Conservation (phyloP, 1,140 invertebrate genomes). For the Apis laboriosa region DNA sequence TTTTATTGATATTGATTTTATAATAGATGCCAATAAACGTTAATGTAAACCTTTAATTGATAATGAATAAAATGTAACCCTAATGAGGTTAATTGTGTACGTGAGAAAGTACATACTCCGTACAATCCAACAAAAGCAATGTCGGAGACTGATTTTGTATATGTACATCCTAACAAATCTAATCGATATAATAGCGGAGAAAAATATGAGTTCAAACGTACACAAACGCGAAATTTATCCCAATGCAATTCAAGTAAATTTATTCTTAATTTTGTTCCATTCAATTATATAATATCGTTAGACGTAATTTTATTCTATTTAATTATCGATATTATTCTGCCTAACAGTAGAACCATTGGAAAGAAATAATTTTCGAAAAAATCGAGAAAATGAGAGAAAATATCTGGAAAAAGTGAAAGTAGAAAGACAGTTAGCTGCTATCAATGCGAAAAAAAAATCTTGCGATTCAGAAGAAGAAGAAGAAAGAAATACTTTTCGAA, state of each 20-base stretch:
- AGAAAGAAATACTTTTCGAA: no score
- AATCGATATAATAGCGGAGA: conserved; percentile 13
- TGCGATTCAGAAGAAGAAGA: no score
- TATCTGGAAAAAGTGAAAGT: no score
- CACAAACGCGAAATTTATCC: neutral
- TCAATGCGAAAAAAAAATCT: no score
- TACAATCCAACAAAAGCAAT: conserved; percentile 30
- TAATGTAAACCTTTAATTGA: neutral
- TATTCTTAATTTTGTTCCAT: neutral
- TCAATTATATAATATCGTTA: neutral
- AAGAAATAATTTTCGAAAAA: neutral
- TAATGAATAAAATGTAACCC: conserved; percentile 26
- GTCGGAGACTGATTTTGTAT: neutral
- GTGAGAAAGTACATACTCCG: conserved; percentile 2
- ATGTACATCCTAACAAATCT: neutral
- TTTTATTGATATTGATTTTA: neutral
- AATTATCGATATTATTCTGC: neutral
- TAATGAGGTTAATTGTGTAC: neutral
- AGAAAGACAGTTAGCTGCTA: no score
- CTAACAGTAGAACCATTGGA: neutral
- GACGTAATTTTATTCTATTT: neutral
- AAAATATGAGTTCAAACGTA: neutral
- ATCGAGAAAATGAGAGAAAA: no score
- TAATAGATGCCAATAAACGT: neutral
- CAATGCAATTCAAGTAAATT: conserved; percentile 8